These are phyloP conservation scores for Furcula furcula DNA, from an alignment of 2,888 invertebrate genomes.

Conservation along the genomic window DNA sequence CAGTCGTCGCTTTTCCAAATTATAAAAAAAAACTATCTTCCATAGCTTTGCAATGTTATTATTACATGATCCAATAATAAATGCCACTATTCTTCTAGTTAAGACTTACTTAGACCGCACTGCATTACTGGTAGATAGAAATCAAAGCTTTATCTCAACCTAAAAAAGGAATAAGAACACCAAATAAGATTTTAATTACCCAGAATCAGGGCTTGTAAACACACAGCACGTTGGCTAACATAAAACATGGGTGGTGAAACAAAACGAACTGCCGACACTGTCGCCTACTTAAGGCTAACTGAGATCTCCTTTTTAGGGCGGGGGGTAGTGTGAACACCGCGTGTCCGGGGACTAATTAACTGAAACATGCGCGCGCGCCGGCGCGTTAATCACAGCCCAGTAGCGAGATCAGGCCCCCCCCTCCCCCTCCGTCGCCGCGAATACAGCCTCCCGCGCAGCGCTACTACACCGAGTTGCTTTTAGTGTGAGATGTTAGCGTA, in stretches of 20 bases:
- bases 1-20: too few species aligned
- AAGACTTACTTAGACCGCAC: neutral
- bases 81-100: too few species aligned
- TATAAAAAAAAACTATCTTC: too few species aligned
- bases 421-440: slow-evolving; percentile 8
- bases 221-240: slow-evolving; percentile 29
- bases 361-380: slow-evolving; percentile 70
- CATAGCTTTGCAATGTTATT: too few species aligned
- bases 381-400: slow-evolving; percentile 58
- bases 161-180: neutral
- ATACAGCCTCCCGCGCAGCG: slow-evolving; percentile 29
- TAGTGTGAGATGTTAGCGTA: slow-evolving; percentile 67
- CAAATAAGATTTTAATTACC: slow-evolving; percentile 29
- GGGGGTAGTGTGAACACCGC: slow-evolving; percentile 65
- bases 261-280: slow-evolving; percentile 49
- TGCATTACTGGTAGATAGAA: neutral
- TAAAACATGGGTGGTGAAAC: slow-evolving; percentile 38
- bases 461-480: slow-evolving; percentile 71
- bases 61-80: too few species aligned
- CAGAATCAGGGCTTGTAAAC: slow-evolving; percentile 31
- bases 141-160: too few species aligned
- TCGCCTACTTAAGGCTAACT: slow-evolving; percentile 61
- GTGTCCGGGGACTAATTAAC: slow-evolving; percentile 73
- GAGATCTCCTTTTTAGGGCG: slow-evolving; percentile 71
- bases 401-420: slow-evolving; percentile 36